Percentiles rank a stretch among this genome's conserved stretches.
Conservation (phyloP, 2,888 invertebrate genomes). For the Caenorhabditis sp. region DNA sequence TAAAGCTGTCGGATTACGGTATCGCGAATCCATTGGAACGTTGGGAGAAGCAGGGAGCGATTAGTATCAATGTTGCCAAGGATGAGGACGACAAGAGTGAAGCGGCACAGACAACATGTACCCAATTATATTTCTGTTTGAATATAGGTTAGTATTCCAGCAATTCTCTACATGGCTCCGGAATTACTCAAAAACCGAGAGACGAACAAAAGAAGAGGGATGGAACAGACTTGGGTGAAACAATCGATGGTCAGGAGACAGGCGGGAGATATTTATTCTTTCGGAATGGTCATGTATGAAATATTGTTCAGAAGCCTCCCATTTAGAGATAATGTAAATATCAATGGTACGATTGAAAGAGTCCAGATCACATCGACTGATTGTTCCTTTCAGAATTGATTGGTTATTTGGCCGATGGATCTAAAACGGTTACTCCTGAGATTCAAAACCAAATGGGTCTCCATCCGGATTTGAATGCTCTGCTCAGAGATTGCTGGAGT, state of each 20-base stretch:
- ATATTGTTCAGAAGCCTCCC: conserved; percentile 76
- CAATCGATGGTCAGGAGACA: conserved; percentile 75
- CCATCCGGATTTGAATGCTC: conserved; percentile 79
- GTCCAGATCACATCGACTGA: not conserved
- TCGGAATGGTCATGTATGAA: conserved; percentile 82
- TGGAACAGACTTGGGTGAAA: conserved; percentile 79
- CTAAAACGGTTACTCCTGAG: conserved; percentile 75
- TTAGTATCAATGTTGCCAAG: conserved; percentile 75
- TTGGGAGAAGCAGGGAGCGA: conserved; percentile 81
- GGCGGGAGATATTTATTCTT: conserved; percentile 81
- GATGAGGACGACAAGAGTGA: conserved; percentile 79
- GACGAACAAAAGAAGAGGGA: conserved; percentile 73
- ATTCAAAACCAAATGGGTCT: conserved; percentile 79
- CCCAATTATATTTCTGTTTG: not conserved
- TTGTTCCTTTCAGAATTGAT: conserved; percentile 72
- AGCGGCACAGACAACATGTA: conserved; percentile 77
- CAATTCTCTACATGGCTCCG: conserved; percentile 76
- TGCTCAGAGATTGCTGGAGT: conserved; percentile 80
- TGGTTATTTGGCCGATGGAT: conserved; percentile 75
- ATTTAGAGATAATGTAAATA: conserved; percentile 72
- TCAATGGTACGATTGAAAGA: conserved; percentile 57
- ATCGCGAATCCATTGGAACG: conserved; percentile 79
- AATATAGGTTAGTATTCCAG: conserved; percentile 16
- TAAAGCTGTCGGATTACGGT: conserved; percentile 82
- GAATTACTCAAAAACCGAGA: conserved; percentile 78